A percentile compares a stretch with the other conserved stretches of the same genome.
phyloP scores from a whole-genome alignment of 2,113 vertebrate species.

The Thymallus thymallus region DNA sequence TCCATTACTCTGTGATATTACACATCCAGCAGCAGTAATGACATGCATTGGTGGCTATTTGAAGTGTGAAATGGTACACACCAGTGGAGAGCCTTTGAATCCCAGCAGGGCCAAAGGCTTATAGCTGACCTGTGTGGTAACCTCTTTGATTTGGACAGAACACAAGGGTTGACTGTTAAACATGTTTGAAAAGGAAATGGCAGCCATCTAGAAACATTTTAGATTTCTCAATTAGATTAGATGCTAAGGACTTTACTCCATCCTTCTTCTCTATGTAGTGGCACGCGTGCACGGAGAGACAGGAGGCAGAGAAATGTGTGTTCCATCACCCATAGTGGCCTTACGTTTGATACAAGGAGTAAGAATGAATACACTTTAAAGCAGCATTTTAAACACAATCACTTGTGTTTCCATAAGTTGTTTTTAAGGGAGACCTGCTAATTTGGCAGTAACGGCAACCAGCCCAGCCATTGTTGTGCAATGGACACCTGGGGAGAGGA shows the following conservation, averaged over 20 bases:
- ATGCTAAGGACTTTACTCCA: no score
- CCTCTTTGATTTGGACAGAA: neutral
- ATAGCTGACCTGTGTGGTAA: slow-evolving; percentile 9
- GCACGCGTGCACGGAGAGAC: no score
- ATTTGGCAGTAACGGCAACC: no score
- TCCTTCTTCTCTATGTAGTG: slow-evolving; percentile 18
- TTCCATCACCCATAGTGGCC: no score
- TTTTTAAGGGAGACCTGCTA: neutral
- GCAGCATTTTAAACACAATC: no score
- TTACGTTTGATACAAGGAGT: no score
- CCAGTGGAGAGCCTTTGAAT: slow-evolving; percentile 11
- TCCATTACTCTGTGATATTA: slow-evolving; percentile 24
- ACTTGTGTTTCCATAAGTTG: no score
- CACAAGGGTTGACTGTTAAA: neutral
- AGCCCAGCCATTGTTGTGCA: slow-evolving; percentile 15
- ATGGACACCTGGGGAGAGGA: slow-evolving; percentile 44
- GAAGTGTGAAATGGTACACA: neutral
- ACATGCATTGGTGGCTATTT: slow-evolving; percentile 15
- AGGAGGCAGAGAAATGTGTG: no score
- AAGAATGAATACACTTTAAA: no score
- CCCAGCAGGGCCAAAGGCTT: slow-evolving; percentile 13
- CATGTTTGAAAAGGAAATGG: neutral
- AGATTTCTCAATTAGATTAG: neutral
- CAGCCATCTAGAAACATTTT: neutral
- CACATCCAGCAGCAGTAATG: slow-evolving; percentile 20